Evolutionary conservation across 1,140 invertebrate genomes (phyloP).

Genomic region (Cataglyphis hispanica): DNA sequence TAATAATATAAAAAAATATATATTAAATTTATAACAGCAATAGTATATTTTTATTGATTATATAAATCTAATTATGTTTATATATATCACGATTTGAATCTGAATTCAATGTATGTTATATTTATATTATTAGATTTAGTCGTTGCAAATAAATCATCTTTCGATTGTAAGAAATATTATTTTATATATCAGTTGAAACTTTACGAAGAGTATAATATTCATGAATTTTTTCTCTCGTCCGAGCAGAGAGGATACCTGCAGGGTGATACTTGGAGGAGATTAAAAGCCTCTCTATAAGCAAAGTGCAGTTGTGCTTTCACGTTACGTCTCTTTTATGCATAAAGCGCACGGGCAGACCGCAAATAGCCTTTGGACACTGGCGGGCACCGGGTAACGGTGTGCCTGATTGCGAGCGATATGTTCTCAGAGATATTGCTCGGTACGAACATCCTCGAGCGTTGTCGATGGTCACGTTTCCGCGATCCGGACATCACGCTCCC

Average conservation of each 20-base stretch:
- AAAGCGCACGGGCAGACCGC: conserved; percentile 70
- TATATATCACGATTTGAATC: neutral
- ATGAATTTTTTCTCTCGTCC: conserved; percentile 8
- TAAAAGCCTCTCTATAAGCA: conserved; percentile 43
- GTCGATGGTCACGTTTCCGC: conserved; percentile 77
- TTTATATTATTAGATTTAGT: conserved; percentile 23
- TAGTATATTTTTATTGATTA: neutral
- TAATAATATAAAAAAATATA: neutral
- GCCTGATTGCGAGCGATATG: conserved; percentile 77
- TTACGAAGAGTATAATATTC: conserved; percentile 9
- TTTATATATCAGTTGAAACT: conserved; percentile 10
- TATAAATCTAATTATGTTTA: neutral
- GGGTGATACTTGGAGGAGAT: conserved; percentile 64
- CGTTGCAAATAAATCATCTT: neutral
- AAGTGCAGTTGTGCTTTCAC: conserved; percentile 69
- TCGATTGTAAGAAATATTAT: neutral
- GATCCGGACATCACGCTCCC: conserved; percentile 73
- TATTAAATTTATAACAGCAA: too few species aligned
- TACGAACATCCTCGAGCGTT: conserved; percentile 75
- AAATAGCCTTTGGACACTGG: conserved; percentile 78
- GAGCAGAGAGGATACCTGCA: conserved; percentile 8
- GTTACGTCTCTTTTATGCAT: conserved; percentile 75
- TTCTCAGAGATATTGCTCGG: conserved; percentile 70
- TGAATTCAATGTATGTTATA: neutral
- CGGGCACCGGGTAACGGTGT: conserved; percentile 73